A percentile compares a stretch with the other conserved stretches of the same genome.
These are phyloP conservation scores for Calliopum simillimum DNA, from an alignment of 2,888 invertebrate genomes.

Conservation along the genomic window DNA sequence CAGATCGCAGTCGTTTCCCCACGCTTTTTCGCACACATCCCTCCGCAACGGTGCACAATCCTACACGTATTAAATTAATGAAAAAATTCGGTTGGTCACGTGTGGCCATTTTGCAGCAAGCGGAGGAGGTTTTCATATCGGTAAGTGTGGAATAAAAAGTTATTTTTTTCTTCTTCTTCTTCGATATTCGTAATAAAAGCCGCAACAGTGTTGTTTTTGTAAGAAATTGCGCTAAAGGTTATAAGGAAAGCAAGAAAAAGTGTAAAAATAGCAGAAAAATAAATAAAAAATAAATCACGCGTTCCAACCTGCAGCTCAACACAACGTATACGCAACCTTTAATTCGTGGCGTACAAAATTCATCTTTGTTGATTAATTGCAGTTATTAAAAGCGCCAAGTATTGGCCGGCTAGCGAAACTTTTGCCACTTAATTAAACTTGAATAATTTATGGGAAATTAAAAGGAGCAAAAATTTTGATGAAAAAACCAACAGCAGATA, in stretches of 20 bases:
- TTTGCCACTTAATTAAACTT: too few species aligned
- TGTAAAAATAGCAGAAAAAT: too few species aligned
- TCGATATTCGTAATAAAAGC: constrained; percentile 3
- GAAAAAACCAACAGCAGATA: too few species aligned
- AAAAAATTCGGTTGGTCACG: constrained; percentile 97
- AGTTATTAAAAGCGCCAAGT: not conserved
- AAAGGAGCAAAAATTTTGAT: too few species aligned
- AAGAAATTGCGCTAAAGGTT: not conserved
- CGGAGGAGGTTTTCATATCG: constrained; percentile 97
- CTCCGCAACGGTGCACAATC: constrained; percentile 98
- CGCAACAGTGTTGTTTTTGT: too few species aligned
- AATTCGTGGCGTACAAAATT: too few species aligned
- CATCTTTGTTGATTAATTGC: too few species aligned
- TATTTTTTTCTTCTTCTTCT: not conserved
- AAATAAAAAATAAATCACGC: too few species aligned
- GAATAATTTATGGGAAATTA: too few species aligned
- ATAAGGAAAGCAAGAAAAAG: not conserved
- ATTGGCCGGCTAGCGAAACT: too few species aligned
- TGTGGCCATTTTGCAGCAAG: constrained; percentile 97
- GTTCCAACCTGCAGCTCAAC: too few species aligned
- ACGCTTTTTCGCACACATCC: constrained; percentile 99
- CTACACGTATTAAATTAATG: constrained; percentile 95
- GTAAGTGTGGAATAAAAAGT: constrained; percentile 69
- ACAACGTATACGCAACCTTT: too few species aligned
- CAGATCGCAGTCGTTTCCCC: constrained; percentile 96